Percentiles rank a stretch among this genome's conserved stretches.
These are phyloP conservation scores for Prunella himalayana DNA, from an alignment of 2,113 vertebrate genomes.

Conservation along the genomic window DNA sequence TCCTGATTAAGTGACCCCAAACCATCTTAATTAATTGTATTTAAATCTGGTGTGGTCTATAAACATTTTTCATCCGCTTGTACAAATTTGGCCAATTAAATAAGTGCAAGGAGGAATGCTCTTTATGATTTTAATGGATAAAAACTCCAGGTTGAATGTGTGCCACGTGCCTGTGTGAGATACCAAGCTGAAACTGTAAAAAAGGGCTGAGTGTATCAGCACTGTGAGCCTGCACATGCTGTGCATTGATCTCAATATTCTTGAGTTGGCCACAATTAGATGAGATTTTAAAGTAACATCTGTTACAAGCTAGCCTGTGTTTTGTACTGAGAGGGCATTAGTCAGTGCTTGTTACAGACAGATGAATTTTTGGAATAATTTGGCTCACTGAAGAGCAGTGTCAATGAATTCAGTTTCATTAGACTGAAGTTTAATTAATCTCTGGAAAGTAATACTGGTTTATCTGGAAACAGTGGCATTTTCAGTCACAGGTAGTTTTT, in stretches of 20 bases:
- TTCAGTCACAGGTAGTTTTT: not conserved
- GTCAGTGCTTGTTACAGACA: not conserved
- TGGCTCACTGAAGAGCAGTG: not conserved
- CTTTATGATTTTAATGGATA: not conserved
- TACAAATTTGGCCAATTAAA: not conserved
- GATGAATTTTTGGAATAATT: not conserved
- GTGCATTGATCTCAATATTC: not conserved
- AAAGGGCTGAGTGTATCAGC: not conserved
- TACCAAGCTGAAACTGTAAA: not conserved
- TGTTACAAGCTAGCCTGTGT: not conserved
- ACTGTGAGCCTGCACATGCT: not conserved
- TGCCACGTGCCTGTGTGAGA: accelerated
- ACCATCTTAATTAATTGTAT: not conserved
- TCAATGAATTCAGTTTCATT: not conserved
- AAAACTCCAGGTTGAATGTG: not conserved
- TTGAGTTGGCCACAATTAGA: not conserved
- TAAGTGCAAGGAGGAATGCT: not conserved
- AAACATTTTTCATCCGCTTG: not conserved
- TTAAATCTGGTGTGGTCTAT: not conserved
- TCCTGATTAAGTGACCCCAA: not conserved
- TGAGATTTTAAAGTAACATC: not conserved
- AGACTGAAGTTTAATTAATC: not conserved
- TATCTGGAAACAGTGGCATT: not conserved
- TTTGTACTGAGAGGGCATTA: not conserved
- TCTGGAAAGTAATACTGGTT: not conserved